Conservation (phyloP, 1,140 invertebrate species). For the Zaprionus inermis region DNA sequence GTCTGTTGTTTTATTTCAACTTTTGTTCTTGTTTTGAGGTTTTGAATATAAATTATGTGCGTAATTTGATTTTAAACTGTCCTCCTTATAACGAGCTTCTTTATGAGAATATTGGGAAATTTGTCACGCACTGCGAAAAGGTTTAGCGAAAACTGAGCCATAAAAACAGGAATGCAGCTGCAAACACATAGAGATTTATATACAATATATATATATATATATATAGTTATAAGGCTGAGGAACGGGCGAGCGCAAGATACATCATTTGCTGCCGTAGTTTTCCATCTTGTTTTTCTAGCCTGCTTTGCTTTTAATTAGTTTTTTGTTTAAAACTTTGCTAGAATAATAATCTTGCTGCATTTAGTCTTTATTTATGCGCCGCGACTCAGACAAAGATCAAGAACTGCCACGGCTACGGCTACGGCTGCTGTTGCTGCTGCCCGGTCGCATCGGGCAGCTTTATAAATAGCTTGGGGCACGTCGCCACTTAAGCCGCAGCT, state of each 20-base stretch:
- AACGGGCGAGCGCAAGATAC: no score
- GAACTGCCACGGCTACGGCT: constrained; percentile 9
- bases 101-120: constrained; percentile 47
- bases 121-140: constrained; percentile 36
- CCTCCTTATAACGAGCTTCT: constrained; percentile 57
- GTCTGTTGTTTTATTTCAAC: constrained; percentile 43
- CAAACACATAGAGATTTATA: not conserved
- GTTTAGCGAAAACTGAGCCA: constrained; percentile 3
- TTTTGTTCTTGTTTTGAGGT: constrained; percentile 50
- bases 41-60: constrained; percentile 79
- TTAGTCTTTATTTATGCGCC: constrained; percentile 42
- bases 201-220: no score
- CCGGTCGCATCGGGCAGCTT: constrained; percentile 48
- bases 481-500: constrained; percentile 73
- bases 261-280: not conserved
- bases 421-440: constrained; percentile 1
- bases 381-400: constrained; percentile 49
- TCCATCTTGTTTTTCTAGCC: not conserved
- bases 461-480: constrained; percentile 71
- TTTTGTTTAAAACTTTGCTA: constrained; percentile 34
- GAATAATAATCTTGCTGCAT: constrained; percentile 21
- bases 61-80: constrained; percentile 80
- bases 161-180: not conserved
- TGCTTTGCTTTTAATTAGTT: constrained; percentile 14
- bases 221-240: no score